Conservation (phyloP, 53 echinoderm and acorn worm species). For the Paracentrotus lividus region DNA sequence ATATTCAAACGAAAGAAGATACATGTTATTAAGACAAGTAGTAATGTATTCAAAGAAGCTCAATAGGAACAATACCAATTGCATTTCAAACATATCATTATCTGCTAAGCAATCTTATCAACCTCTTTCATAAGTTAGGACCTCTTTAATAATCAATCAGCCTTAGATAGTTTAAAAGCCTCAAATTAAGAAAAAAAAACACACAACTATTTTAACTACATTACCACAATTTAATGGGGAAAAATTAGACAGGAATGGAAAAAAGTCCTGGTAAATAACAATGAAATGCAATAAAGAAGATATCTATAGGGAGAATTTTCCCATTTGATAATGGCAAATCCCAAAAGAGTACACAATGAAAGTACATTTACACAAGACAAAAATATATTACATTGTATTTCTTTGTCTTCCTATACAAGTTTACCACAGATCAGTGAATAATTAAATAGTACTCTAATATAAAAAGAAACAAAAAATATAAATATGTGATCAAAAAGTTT, state of each 20-base stretch:
- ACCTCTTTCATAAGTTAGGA: not conserved
- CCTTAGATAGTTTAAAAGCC: not conserved
- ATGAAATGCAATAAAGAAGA: no score
- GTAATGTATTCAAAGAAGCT: no score
- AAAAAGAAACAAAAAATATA: not conserved
- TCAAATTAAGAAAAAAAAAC: not conserved
- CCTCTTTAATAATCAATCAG: slow-evolving; percentile 13
- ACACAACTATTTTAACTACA: not conserved
- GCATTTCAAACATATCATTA: no score
- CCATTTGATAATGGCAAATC: no score
- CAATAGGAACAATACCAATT: no score
- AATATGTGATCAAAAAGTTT: not conserved
- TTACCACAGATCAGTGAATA: not conserved
- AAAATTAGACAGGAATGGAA: no score
- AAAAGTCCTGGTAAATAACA: no score
- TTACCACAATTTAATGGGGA: no score
- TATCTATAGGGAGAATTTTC: no score
- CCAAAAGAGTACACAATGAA: no score
- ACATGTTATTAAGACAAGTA: no score
- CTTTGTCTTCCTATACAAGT: not conserved
- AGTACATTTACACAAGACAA: not conserved
- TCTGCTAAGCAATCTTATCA: no score
- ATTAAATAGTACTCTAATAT: not conserved
- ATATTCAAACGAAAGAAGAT: not conserved
- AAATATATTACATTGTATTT: not conserved